Evolutionary conservation across 1,140 invertebrate genomes (phyloP).

Genomic region (Tetramorium parvispinum): DNA sequence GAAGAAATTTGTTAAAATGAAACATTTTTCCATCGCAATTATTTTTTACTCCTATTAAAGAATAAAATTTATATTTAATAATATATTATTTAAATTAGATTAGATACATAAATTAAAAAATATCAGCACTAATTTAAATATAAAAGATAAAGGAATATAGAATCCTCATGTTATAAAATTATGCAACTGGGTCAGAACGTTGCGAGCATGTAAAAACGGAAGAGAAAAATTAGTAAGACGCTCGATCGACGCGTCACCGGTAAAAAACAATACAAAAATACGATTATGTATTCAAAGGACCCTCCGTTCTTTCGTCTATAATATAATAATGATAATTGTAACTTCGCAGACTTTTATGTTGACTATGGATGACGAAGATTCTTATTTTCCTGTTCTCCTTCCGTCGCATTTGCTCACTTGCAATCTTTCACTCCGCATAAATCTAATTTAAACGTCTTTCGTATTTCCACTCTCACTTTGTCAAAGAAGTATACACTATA

Average conservation of each 20-base stretch:
- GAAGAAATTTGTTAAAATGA: not conserved
- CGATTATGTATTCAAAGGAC: constrained; percentile 74
- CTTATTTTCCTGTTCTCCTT: constrained; percentile 42
- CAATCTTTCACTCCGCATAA: constrained; percentile 50
- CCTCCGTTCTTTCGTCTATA: constrained; percentile 66
- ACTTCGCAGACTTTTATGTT: constrained; percentile 78
- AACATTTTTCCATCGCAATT: not conserved
- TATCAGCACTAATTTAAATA: constrained; percentile 6
- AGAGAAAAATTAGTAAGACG: constrained; percentile 70
- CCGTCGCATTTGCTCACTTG: constrained; percentile 46
- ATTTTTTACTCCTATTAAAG: constrained; percentile 44
- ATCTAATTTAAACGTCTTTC: too few relatives aligned
- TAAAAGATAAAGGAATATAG: not conserved
- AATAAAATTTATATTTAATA: not conserved
- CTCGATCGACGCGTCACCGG: constrained; percentile 60
- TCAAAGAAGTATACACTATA: constrained; percentile 53
- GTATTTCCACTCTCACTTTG: not conserved
- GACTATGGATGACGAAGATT: constrained; percentile 82
- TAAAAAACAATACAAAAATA: constrained; percentile 83
- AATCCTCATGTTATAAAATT: not conserved
- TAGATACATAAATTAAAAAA: constrained; percentile 1
- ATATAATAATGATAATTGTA: constrained; percentile 76
- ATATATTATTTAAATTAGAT: not conserved
- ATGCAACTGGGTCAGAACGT: constrained; percentile 46
- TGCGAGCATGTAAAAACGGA: constrained; percentile 70